Base-by-base conservation (phyloP, 2,113 vertebrate genomes). In the Microcebus lehilahytsara region DNA sequence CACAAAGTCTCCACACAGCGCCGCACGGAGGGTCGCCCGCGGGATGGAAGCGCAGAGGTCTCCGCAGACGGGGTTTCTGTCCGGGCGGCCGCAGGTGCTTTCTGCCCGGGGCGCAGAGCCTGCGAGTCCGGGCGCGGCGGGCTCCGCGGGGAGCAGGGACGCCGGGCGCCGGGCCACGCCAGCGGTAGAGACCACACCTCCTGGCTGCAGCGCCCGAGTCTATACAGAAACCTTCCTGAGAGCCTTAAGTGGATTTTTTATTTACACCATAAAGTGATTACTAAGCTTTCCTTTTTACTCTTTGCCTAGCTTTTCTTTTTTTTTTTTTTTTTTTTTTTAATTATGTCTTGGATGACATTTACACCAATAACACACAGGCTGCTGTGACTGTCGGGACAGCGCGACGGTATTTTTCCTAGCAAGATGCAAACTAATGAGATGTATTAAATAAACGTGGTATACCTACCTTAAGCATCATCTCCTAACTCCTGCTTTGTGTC, bases 211-310 rank as follows among this genome's bases (percentile, higher is more conserved):
- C 98, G 97, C 98, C 98, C 98, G 92, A 98, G 98, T 98, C 98
- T 98, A 97, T 97, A 91, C 91, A 72, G 96, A 99, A 98, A 98
- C 98, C 97, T 98, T 98, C 98, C 99, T 95, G 98, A 98, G 98
- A 98, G 99, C 99, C 99, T 99, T 99, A 99, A 98, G 98, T 98
- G 98, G 98, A 98, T 98, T 98, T 98, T 97, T 97, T 97, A 98
- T 98, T 98, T 98, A 98, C 98, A 99, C 98, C 98, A 98, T 99
- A 98, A 98, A 99, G 98, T 99, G 98, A 98, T 98, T 98, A 98
- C 99, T 98, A 98, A 98, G 98, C 98, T 99, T 98, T 97, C 97
- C 98, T 99, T 99, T 98, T 98, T 99, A 98, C 98, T 98, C 98
- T 98, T 98, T 98, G 98, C 98, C 98, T 98, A 98, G 98, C 97